Evolutionary conservation across 1,140 invertebrate species (phyloP).

Genomic region (Zaprionus tsacasi): DNA sequence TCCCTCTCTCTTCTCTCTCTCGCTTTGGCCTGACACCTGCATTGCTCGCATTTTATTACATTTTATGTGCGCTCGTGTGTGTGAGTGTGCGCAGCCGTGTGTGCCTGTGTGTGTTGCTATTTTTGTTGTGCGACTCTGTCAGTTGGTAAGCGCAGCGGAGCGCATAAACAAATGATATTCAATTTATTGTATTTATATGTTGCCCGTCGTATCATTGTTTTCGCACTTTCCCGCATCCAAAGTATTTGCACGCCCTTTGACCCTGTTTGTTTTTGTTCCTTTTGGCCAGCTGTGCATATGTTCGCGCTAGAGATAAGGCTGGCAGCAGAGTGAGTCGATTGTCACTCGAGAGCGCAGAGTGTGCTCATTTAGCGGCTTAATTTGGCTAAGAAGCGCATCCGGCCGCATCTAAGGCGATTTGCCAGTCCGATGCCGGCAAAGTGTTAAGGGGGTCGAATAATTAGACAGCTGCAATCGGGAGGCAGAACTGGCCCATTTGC

Average conservation of each 20-base stretch:
- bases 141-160: conserved; percentile 71
- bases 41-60: conserved; percentile 80
- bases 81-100: conserved; percentile 9
- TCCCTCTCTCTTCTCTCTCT: neutral
- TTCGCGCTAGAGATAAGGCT: neutral
- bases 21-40: conserved; percentile 70
- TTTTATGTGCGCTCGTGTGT: conserved; percentile 49
- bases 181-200: conserved; percentile 71
- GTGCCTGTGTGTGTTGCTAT: conserved; percentile 20
- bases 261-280: neutral
- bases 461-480: conserved; percentile 41
- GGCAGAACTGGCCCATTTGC: neutral
- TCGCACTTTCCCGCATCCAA: conserved; percentile 30
- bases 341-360: no score
- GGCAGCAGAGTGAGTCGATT: neutral
- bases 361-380: conserved; percentile 75
- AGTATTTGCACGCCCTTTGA: conserved; percentile 40
- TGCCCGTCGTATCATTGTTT: conserved; percentile 42
- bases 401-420: conserved; percentile 55
- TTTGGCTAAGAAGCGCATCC: conserved; percentile 59
- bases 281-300: neutral
- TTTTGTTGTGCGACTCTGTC: conserved; percentile 58
- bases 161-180: conserved; percentile 81
- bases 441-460: conserved; percentile 41
- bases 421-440: neutral